phyloP scores from a whole-genome alignment of 1,140 invertebrate species.

The Trichonephila inaurata region DNA sequence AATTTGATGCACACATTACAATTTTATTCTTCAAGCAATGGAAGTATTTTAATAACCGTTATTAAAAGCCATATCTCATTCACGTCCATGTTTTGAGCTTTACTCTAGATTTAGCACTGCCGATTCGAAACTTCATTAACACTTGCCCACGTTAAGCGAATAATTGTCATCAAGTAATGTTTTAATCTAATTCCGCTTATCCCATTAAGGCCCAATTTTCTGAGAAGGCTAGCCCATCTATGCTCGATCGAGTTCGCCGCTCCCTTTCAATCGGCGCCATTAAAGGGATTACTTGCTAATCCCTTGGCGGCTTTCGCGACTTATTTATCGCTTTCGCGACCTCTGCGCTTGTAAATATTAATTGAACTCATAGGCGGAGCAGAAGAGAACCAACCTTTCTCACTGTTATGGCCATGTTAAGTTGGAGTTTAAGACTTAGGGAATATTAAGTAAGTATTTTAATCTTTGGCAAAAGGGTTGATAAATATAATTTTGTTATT shows the following conservation, averaged over 20 bases:
- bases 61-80: no score
- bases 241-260: constrained; percentile 20
- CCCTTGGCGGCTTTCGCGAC: constrained; percentile 49
- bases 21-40: no score
- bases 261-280: constrained; percentile 56
- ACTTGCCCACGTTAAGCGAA: not conserved
- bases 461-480: no score
- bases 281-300: constrained; percentile 58
- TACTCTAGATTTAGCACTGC: no score
- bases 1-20: no score
- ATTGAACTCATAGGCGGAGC: constrained; percentile 50
- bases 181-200: constrained; percentile 38
- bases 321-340: constrained; percentile 62
- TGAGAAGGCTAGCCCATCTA: not conserved
- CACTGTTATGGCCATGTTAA: not conserved
- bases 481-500: no score
- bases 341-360: constrained; percentile 46
- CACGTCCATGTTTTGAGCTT: no score
- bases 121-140: constrained; percentile 49
- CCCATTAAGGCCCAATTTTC: constrained; percentile 4
- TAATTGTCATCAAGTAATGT: constrained; percentile 34
- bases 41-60: no score
- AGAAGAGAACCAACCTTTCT: constrained; percentile 14
- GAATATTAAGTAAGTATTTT: no score
- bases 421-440: no score